phyloP scores from a whole-genome alignment of 1,140 invertebrate species.

The Campoletis sonorensis region DNA sequence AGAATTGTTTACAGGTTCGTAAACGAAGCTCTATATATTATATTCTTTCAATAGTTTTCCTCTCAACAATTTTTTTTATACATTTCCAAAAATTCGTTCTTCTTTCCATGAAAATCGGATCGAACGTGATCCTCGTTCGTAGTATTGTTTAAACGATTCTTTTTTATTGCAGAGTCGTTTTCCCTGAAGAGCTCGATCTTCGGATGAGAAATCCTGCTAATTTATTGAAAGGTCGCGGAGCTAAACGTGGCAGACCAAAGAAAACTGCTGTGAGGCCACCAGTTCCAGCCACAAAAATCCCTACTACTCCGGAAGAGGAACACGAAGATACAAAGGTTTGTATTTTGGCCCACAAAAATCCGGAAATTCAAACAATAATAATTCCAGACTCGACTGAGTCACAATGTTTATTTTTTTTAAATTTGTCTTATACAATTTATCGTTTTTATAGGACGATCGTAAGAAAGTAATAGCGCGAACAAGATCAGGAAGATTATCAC shows the following conservation, averaged over 20 bases:
- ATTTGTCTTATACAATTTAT: too few relatives aligned
- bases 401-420: too few relatives aligned
- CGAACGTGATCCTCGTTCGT: neutral
- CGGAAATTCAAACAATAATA: neutral
- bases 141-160: slow-evolving; percentile 23
- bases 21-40: slow-evolving; percentile 12
- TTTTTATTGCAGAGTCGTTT: slow-evolving; percentile 68
- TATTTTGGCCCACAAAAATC: neutral
- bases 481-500: slow-evolving; percentile 80
- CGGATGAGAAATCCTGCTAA: slow-evolving; percentile 58
- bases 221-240: slow-evolving; percentile 63
- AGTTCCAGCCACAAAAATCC: slow-evolving; percentile 53
- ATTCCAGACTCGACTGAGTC: neutral
- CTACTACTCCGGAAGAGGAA: slow-evolving; percentile 61
- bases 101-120: too few relatives aligned
- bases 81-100: too few relatives aligned
- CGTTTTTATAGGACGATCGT: slow-evolving; percentile 74
- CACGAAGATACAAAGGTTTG: slow-evolving; percentile 67
- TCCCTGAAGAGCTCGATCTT: slow-evolving; percentile 73
- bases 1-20: slow-evolving; percentile 79
- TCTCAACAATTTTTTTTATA: too few relatives aligned
- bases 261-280: slow-evolving; percentile 62
- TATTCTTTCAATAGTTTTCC: slow-evolving; percentile 28
- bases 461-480: slow-evolving; percentile 80
- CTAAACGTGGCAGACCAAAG: slow-evolving; percentile 72